Evolutionary conservation across 35 echinoderm and acorn worm genomes (phyloP).

Genomic region (Patiria miniata): DNA sequence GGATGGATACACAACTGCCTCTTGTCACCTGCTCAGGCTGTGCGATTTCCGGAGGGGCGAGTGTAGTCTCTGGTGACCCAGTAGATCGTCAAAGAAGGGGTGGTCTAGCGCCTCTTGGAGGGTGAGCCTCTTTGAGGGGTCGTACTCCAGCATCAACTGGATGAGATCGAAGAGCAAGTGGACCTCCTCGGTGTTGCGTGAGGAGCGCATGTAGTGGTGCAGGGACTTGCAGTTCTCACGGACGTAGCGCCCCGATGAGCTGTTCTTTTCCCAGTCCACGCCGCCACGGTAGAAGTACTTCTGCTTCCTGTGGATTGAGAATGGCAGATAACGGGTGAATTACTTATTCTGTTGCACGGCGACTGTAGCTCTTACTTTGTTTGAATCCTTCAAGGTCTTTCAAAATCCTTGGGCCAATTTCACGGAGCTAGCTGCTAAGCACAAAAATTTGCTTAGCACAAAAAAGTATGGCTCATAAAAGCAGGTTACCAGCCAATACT

Average conservation of each 20-base stretch:
- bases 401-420: no score
- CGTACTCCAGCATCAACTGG: slow-evolving; percentile 78
- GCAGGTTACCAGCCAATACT: no score
- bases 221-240: slow-evolving; percentile 90
- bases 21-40: slow-evolving; percentile 91
- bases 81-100: slow-evolving; percentile 77
- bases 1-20: background rate
- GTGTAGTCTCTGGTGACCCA: slow-evolving; percentile 50
- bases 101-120: slow-evolving; percentile 68
- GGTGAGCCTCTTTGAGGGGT: slow-evolving; percentile 62
- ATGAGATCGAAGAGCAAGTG: slow-evolving; percentile 79
- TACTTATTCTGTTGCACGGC: background rate
- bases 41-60: slow-evolving; percentile 56
- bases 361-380: no score
- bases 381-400: no score
- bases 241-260: slow-evolving; percentile 92
- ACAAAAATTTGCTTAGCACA: no score
- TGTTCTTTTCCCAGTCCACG: slow-evolving; percentile 77
- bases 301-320: slow-evolving; percentile 59
- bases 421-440: no score
- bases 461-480: no score
- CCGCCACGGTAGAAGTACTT: slow-evolving; percentile 86
- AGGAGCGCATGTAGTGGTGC: slow-evolving; percentile 31
- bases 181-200: slow-evolving; percentile 59
- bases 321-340: background rate